Conservation (phyloP, 2,888 invertebrate genomes). For the Criorhina ranunculi region DNA sequence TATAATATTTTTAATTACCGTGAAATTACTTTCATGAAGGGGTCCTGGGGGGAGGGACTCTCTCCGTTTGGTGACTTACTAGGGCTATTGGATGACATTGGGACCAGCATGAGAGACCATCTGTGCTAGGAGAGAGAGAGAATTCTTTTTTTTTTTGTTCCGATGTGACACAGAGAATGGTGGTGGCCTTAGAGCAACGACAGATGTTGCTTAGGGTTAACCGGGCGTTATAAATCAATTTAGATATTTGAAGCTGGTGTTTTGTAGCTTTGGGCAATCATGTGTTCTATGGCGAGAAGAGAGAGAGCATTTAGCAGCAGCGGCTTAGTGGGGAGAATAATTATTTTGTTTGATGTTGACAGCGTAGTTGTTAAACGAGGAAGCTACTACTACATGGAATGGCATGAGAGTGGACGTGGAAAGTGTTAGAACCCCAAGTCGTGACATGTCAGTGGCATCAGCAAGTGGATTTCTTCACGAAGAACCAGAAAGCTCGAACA, state of each 20-base stretch:
- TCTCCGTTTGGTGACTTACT: conserved; percentile 56
- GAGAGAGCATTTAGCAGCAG: conserved; percentile 39
- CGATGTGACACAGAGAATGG: background rate
- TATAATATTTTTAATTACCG: conserved; percentile 72
- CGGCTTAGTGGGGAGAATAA: conserved; percentile 15
- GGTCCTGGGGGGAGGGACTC: background rate
- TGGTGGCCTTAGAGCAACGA: conserved; percentile 20
- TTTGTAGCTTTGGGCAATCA: conserved; percentile 48
- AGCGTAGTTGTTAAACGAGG: background rate
- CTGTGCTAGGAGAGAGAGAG: conserved; percentile 45
- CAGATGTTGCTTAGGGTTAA: conserved; percentile 66
- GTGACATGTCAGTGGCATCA: too few relatives aligned
- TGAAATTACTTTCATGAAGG: conserved; percentile 72
- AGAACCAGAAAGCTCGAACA: too few relatives aligned
- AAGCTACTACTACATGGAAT: background rate
- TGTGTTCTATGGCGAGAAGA: conserved; percentile 34
- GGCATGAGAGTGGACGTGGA: too few relatives aligned
- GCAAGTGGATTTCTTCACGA: too few relatives aligned
- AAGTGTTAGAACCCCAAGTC: too few relatives aligned
- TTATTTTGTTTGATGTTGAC: conserved; percentile 44
- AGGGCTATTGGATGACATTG: conserved; percentile 60
- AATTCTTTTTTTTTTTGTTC: conserved; percentile 2
- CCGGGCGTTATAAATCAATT: conserved; percentile 68
- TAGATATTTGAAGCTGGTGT: conserved; percentile 43
- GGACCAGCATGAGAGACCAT: conserved; percentile 64